These are phyloP conservation scores for Chinchilla lanigera DNA, from an alignment of 2,113 vertebrate species.

Conservation along the genomic window DNA sequence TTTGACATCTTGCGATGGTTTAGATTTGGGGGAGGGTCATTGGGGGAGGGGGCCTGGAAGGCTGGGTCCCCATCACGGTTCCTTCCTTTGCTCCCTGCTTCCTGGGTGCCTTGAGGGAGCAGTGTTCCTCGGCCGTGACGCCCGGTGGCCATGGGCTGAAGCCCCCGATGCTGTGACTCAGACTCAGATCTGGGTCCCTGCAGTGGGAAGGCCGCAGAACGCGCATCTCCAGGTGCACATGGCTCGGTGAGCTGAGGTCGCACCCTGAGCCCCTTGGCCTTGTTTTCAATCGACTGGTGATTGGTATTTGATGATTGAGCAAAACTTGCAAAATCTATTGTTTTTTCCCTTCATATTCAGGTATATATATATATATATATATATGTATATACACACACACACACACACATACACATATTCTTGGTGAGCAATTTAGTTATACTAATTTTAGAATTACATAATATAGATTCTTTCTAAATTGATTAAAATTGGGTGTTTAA, in stretches of 20 bases:
- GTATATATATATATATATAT: neutral
- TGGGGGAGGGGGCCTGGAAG: too few relatives aligned
- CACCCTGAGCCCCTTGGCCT: neutral
- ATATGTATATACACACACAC: too few relatives aligned
- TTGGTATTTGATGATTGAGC: neutral
- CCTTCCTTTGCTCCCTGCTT: neutral
- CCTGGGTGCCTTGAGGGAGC: neutral
- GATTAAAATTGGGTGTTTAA: neutral
- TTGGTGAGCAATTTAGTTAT: neutral
- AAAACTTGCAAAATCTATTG: neutral
- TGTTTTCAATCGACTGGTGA: neutral
- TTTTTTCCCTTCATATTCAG: neutral
- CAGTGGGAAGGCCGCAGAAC: neutral
- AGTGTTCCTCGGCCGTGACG: neutral
- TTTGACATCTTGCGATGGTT: neutral
- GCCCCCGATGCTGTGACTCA: neutral
- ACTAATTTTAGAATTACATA: constrained; percentile 1
- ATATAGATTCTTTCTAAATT: neutral
- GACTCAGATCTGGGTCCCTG: neutral
- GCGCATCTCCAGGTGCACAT: neutral
- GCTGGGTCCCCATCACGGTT: neutral
- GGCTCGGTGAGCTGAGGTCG: neutral
- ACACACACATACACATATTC: neutral
- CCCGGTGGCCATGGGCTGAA: neutral
- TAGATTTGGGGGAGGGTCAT: too few relatives aligned